Base-by-base conservation (phyloP, 2,113 vertebrate species). In the Marmota flaviventris region DNA sequence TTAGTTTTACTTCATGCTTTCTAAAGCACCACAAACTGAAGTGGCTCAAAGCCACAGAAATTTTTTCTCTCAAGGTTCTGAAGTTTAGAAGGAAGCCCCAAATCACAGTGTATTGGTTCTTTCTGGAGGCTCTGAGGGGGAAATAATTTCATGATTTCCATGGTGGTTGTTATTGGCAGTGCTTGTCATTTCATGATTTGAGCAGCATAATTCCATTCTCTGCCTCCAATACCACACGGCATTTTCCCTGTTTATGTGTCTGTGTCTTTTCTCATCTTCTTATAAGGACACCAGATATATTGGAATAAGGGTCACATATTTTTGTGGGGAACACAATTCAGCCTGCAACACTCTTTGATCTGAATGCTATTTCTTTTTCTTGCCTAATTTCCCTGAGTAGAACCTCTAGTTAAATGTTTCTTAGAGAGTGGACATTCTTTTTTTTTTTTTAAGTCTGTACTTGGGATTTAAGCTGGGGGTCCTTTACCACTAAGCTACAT, bases 321-420 rank as follows among this genome's bases (percentile, higher is more conserved):
- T 86, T 95, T 73, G 13, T 79, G 20, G 42, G 25, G 20, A 12
- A 63, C 61, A 58, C 37, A 92, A 25, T 91, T 95, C 70, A 72
- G 0, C 72, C 45, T 91, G 58, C 12, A 29, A 10, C 42, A 84
- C 37, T 84, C 87, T 84, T 87, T 20, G 14, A 10, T 20, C 51
- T 85, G 39, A 53, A 48, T 89, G 58, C 85, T 73, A 20, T 94
- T 92, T 94, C 22, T 67, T 72, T 91, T 81, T 86, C 58, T 70
- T 72, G 2, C n/a, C 20, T 58, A 58, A 61, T 92, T 81, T 42
- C 56, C 78, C 42, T 70, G 73, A n/a, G 29, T 81, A 70, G 65
- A 96, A 73, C 34, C 53, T 95, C 4, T 8, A 75, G 45, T 61
- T 81, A 45, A 70, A 1, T 75, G 48, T 34, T 87, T 37, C 67